These are phyloP conservation scores for Vidua macroura DNA, from an alignment of 2,113 vertebrate genomes.

Conservation along the genomic window DNA sequence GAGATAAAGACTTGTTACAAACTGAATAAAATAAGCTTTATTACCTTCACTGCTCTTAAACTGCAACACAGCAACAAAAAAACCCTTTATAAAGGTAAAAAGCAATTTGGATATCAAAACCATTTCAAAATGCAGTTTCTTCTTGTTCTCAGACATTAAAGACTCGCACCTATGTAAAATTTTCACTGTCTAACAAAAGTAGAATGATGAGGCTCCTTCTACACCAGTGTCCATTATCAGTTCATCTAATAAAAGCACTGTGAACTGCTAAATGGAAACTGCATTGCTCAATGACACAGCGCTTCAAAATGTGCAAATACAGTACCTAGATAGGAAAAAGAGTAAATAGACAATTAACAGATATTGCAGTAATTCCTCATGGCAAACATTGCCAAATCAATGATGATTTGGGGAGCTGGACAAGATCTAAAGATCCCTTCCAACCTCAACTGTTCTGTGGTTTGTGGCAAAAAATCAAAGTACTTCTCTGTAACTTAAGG, in stretches of 20 bases:
- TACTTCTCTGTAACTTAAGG: neutral
- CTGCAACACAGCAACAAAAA: neutral
- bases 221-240: neutral
- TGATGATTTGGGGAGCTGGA: neutral
- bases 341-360: neutral
- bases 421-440: neutral
- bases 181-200: neutral
- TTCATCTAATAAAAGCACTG: neutral
- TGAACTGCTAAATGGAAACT: neutral
- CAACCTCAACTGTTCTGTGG: neutral
- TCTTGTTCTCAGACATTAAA: neutral
- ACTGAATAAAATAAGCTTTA: neutral
- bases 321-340: neutral
- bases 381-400: neutral
- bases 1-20: neutral
- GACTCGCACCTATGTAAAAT: neutral
- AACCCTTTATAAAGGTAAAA: neutral
- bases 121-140: neutral
- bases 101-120: neutral
- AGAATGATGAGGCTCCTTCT: neutral
- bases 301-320: neutral
- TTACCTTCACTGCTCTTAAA: neutral
- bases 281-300: neutral
- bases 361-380: neutral
- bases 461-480: neutral